phyloP scores from a whole-genome alignment of 92 coral and sea anemone genomes.

The Pocillopora grandis region DNA sequence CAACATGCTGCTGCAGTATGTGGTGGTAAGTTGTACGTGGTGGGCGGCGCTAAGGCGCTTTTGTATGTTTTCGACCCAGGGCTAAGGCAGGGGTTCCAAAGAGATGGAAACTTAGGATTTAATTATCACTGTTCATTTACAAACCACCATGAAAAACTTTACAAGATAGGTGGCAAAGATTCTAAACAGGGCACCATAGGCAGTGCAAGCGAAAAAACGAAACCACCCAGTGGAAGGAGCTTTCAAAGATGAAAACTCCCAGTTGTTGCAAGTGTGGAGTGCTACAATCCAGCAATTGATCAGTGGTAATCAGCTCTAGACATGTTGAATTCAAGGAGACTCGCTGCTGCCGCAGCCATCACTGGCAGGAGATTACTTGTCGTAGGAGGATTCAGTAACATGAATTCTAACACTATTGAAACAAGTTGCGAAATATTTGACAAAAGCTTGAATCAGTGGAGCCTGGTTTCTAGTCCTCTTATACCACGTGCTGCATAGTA shows the following conservation, averaged over 20 bases:
- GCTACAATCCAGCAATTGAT: conserved; percentile 1
- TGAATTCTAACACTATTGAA: neutral
- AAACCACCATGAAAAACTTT: conserved; percentile 1
- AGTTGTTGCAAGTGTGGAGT: conserved; percentile 18
- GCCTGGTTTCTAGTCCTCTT: conserved; percentile 10
- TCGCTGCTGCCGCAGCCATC: neutral
- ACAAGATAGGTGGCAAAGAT: conserved; percentile 51
- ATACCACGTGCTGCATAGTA: conserved; percentile 11
- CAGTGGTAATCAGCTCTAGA: conserved; percentile 18
- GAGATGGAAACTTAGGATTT: neutral
- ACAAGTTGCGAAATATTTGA: conserved; percentile 17
- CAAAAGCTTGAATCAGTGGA: conserved; percentile 23
- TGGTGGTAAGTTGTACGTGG: conserved; percentile 6
- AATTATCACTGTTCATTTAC: neutral
- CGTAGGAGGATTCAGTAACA: conserved; percentile 13
- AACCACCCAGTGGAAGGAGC: neutral
- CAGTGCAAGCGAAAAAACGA: neutral
- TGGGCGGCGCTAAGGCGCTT: neutral
- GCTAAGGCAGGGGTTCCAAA: neutral
- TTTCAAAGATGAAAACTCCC: conserved; percentile 14
- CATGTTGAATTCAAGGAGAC: conserved; percentile 2
- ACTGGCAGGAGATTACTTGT: conserved; percentile 3
- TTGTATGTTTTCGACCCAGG: neutral
- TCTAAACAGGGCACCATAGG: neutral
- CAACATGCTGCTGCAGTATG: conserved; percentile 6